phyloP scores from a whole-genome alignment of 2,888 invertebrate species.

The Papilio gigon region DNA sequence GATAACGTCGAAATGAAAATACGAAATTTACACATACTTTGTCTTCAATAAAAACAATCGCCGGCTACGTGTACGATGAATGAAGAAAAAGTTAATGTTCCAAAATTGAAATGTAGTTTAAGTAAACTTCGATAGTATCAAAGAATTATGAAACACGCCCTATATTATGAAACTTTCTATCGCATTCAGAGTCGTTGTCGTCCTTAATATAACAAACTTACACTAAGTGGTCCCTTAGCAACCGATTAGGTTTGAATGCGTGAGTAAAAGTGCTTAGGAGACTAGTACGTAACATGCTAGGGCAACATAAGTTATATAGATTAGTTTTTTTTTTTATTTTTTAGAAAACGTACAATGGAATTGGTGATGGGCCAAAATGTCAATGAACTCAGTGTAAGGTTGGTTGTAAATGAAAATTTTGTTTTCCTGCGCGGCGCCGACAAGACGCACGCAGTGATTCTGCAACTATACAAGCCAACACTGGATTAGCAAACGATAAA shows the following conservation, averaged over 20 bases:
- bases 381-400: slow-evolving; percentile 40
- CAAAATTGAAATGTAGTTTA: no score
- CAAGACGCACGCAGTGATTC: slow-evolving; percentile 48
- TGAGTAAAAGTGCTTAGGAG: no score
- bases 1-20: not conserved
- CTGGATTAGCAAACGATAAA: not conserved
- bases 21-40: not conserved
- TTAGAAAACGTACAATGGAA: not conserved
- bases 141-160: no score
- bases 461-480: slow-evolving; percentile 40
- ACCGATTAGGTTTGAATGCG: no score
- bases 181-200: no score
- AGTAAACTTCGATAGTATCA: no score
- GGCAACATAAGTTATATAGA: no score
- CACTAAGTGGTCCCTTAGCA: no score
- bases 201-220: no score
- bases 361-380: slow-evolving; percentile 30
- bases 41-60: not conserved
- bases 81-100: no score
- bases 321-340: not conserved
- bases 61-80: not conserved
- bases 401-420: slow-evolving; percentile 42
- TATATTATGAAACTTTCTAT: no score
- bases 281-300: no score
- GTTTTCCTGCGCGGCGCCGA: slow-evolving; percentile 45